phyloP scores from a whole-genome alignment of 2,888 invertebrate species.

The Terebella lapidaria region DNA sequence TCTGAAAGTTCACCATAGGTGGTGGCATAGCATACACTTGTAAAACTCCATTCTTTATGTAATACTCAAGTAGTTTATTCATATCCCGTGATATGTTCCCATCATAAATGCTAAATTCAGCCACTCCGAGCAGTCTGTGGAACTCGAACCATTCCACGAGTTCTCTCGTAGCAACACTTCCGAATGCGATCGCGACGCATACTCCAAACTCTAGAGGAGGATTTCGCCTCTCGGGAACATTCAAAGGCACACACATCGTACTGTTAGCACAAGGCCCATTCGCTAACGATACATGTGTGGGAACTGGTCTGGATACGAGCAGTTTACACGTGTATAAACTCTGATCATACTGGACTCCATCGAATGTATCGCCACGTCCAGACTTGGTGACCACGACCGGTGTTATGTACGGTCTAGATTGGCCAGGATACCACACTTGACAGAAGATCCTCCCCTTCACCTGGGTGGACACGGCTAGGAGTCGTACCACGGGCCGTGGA shows the following conservation, averaged over 20 bases:
- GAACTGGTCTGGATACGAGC: constrained; percentile 9
- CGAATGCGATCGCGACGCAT: constrained; percentile 23
- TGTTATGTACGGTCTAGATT: constrained; percentile 14
- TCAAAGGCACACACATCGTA: constrained; percentile 14
- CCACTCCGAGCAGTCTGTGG: constrained; percentile 20
- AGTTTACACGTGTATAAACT: constrained; percentile 16
- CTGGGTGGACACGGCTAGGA: constrained; percentile 10
- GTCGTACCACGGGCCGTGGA: constrained; percentile 10
- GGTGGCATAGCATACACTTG: constrained; percentile 18
- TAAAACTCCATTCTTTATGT: constrained; percentile 13
- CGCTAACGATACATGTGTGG: constrained; percentile 19
- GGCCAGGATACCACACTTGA: constrained; percentile 21
- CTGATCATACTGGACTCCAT: constrained; percentile 12
- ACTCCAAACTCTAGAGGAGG: constrained; percentile 23
- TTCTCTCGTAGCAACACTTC: not conserved
- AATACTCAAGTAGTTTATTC: constrained; percentile 10
- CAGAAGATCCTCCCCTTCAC: constrained; percentile 10
- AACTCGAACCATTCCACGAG: constrained; percentile 26
- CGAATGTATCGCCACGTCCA: constrained; percentile 9
- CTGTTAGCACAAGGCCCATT: constrained; percentile 8
- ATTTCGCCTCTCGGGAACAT: not conserved
- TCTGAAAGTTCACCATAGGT: constrained; percentile 5
- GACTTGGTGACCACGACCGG: constrained; percentile 1
- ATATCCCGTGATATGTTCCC: constrained; percentile 1
- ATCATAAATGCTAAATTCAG: constrained; percentile 21